Percentiles rank a stretch among this genome's conserved stretches.
Conservation (phyloP, 2,888 invertebrate genomes). For the Hyles lineata region DNA sequence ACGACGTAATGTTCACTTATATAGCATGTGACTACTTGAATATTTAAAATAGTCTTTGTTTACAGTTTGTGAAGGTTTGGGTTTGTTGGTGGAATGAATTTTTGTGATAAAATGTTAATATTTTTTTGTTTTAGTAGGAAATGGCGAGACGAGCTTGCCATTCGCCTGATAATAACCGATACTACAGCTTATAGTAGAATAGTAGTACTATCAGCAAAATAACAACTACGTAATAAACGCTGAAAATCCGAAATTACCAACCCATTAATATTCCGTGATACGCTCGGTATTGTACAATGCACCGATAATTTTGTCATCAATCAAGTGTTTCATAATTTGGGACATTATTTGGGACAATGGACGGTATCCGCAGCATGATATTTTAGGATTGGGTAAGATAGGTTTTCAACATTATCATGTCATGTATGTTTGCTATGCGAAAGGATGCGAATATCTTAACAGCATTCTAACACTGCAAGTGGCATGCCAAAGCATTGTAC, state of each 20-base stretch:
- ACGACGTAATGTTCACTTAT: background rate
- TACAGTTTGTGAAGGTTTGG: background rate
- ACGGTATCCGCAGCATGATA: background rate
- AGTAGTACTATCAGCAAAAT: too few species aligned
- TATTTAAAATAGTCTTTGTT: background rate
- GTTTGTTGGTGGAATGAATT: too few species aligned
- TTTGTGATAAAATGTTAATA: too few species aligned
- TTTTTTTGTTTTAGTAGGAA: too few species aligned
- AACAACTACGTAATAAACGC: background rate
- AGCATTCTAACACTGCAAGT: too few species aligned
- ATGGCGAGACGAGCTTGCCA: too few species aligned
- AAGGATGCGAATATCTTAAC: too few species aligned
- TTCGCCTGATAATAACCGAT: too few species aligned
- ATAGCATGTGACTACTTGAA: background rate
- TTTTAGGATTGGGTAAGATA: background rate
- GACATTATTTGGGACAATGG: background rate
- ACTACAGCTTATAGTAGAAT: too few species aligned
- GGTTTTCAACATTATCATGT: too few species aligned
- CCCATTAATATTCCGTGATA: background rate
- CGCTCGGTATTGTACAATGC: background rate
- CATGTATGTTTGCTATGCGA: too few species aligned
- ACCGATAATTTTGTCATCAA: conserved; percentile 1
- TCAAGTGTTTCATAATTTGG: background rate
- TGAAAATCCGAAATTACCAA: background rate
- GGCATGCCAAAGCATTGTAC: too few species aligned